Evolutionary conservation across 2,113 vertebrate species (phyloP).

Genomic region (Leptodactylus fuscus): DNA sequence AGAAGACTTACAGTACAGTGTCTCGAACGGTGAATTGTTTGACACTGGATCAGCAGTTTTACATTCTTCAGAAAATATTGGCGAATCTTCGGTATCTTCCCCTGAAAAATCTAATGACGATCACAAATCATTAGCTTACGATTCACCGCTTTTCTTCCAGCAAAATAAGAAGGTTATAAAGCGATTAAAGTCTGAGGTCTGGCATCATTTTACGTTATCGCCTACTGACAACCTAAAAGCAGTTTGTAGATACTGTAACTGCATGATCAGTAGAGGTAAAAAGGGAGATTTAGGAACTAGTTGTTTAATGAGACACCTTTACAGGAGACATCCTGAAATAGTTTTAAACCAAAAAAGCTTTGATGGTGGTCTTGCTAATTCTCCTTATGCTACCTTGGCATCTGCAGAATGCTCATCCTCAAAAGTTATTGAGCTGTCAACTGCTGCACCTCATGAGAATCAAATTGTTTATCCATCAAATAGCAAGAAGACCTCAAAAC

Average conservation of each 20-base stretch:
- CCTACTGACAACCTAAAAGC: slow-evolving; percentile 92
- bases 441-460: slow-evolving; percentile 73
- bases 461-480: slow-evolving; percentile 78
- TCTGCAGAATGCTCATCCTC: slow-evolving; percentile 77
- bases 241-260: slow-evolving; percentile 89
- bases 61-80: slow-evolving; percentile 76
- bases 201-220: slow-evolving; percentile 91
- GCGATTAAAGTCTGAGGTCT: slow-evolving; percentile 93
- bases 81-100: slow-evolving; percentile 77
- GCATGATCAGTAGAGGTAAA: slow-evolving; percentile 90
- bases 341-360: slow-evolving; percentile 84
- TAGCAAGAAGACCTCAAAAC: slow-evolving; percentile 97
- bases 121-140: slow-evolving; percentile 65
- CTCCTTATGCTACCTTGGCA: slow-evolving; percentile 78
- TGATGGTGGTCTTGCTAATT: slow-evolving; percentile 73
- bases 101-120: slow-evolving; percentile 76
- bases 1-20: slow-evolving; percentile 73
- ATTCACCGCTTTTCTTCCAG: slow-evolving; percentile 82
- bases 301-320: slow-evolving; percentile 93
- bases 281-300: slow-evolving; percentile 93
- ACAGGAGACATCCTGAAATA: slow-evolving; percentile 87
- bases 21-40: slow-evolving; percentile 72
- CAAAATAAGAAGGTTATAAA: slow-evolving; percentile 94
- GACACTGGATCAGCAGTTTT: slow-evolving; percentile 66
- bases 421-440: slow-evolving; percentile 74